Evolutionary conservation across 2,113 vertebrate species (phyloP).

Genomic region (Pollimyrus isidori): DNA sequence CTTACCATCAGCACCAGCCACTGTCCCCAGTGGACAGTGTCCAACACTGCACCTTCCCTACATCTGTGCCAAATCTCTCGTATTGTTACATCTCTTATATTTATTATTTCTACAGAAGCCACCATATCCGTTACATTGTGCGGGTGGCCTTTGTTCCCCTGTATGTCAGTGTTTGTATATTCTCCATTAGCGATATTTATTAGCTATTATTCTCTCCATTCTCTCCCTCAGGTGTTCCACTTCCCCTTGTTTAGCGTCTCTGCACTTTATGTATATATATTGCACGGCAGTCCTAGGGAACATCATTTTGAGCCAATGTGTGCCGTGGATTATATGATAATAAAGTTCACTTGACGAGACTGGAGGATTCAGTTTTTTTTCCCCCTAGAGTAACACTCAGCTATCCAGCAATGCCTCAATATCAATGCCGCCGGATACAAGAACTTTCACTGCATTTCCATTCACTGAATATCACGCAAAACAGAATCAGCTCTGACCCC

Average conservation of each 20-base stretch:
- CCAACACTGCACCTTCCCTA: not conserved
- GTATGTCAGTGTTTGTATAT: not conserved
- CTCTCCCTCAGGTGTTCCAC: not conserved
- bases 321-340: not conserved
- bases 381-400: not conserved
- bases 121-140: not conserved
- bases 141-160: not conserved
- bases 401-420: not conserved
- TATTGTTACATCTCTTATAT: not conserved
- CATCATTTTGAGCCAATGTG: not conserved
- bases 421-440: not conserved
- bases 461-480: not conserved
- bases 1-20: not conserved
- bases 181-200: not conserved
- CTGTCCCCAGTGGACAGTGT: not conserved
- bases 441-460: not conserved
- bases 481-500: not conserved
- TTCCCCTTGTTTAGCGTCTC: not conserved
- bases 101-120: not conserved
- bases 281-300: not conserved
- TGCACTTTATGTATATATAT: not conserved
- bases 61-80: not conserved
- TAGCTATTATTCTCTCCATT: not conserved
- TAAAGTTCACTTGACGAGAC: not conserved
- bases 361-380: not conserved